Evolutionary conservation across 2,888 invertebrate genomes (phyloP).

Genomic region (Colostygia pectinataria): DNA sequence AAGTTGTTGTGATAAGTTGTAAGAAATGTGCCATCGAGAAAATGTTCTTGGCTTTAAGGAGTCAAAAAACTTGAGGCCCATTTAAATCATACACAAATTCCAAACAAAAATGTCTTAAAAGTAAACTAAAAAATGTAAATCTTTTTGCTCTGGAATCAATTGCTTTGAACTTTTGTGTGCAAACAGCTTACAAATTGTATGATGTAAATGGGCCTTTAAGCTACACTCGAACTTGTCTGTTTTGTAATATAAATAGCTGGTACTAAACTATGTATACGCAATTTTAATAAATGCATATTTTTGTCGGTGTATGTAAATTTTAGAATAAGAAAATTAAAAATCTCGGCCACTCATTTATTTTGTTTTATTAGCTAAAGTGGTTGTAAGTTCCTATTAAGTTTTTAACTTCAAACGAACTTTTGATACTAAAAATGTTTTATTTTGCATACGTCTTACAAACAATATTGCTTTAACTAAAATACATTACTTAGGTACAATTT

Average conservation of each 20-base stretch:
- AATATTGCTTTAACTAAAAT: too few species aligned
- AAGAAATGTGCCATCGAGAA: slow-evolving; percentile 25
- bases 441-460: too few species aligned
- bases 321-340: slow-evolving; percentile 43
- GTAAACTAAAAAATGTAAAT: too few species aligned
- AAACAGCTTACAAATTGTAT: too few species aligned
- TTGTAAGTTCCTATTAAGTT: slow-evolving; percentile 74
- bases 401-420: slow-evolving; percentile 31
- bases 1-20: slow-evolving; percentile 20
- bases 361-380: slow-evolving; percentile 59
- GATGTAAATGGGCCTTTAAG: too few species aligned
- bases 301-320: slow-evolving; percentile 32
- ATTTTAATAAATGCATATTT: slow-evolving; percentile 24
- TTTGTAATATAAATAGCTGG: slow-evolving; percentile 8
- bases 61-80: neutral
- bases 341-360: slow-evolving; percentile 55
- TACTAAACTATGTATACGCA: slow-evolving; percentile 28
- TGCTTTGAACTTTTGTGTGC: too few species aligned
- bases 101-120: too few species aligned
- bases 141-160: too few species aligned
- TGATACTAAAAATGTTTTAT: too few species aligned
- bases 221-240: neutral
- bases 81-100: too few species aligned
- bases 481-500: too few species aligned
- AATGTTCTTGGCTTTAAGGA: neutral